Conservation (phyloP, 2,888 invertebrate genomes). For the Pseudococcus viburni region DNA sequence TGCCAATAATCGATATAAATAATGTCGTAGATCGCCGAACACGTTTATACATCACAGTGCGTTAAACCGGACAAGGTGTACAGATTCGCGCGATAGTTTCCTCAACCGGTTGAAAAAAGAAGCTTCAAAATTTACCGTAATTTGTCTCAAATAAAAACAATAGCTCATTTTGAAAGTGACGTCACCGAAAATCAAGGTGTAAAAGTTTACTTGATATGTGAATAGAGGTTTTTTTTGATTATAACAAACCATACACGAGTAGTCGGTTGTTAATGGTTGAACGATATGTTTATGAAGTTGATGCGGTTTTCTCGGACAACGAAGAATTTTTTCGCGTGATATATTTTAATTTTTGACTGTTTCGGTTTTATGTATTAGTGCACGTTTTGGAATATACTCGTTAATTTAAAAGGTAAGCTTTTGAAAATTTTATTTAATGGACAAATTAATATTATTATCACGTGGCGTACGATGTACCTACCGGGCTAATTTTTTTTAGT, state of each 20-base stretch:
- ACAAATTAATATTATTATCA: background rate
- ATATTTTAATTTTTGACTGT: background rate
- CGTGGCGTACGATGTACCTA: too few species aligned
- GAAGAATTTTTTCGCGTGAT: background rate
- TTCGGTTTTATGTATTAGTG: background rate
- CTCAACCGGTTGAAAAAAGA: slow-evolving; percentile 32
- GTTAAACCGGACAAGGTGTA: slow-evolving; percentile 53
- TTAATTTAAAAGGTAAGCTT: background rate
- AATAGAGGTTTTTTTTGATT: background rate
- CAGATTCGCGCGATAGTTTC: slow-evolving; percentile 15
- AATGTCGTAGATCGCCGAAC: background rate
- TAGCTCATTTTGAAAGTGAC: slow-evolving; percentile 6
- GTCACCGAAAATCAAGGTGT: slow-evolving; percentile 47
- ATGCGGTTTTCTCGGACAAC: background rate
- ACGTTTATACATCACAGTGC: slow-evolving; percentile 22
- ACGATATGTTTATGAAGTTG: slow-evolving; percentile 34
- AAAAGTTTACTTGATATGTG: slow-evolving; percentile 20
- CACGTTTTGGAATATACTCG: background rate
- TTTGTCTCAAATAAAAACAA: background rate
- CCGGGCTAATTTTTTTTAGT: too few species aligned
- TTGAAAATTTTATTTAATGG: background rate
- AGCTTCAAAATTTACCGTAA: background rate
- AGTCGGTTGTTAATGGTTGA: slow-evolving; percentile 19
- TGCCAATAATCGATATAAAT: slow-evolving; percentile 49
- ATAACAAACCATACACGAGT: background rate